These are phyloP conservation scores for Melieria crassipennis DNA, from an alignment of 2,888 invertebrate species.

Conservation along the genomic window DNA sequence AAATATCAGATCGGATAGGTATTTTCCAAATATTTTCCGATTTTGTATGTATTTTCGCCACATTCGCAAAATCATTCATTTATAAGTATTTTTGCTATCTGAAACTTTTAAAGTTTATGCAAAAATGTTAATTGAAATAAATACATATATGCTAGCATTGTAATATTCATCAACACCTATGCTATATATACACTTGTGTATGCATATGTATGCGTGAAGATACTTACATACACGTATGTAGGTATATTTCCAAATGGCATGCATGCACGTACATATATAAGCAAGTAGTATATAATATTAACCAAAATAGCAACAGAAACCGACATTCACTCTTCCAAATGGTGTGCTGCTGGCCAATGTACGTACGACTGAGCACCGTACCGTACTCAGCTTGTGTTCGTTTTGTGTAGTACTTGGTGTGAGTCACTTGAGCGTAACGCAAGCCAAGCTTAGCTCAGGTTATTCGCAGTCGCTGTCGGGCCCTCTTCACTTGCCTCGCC, in stretches of 20 bases:
- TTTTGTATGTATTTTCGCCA: no score
- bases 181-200: no score
- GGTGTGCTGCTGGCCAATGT: no score
- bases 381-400: no score
- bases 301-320: neutral
- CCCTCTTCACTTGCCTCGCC: constrained; percentile 29
- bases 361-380: no score
- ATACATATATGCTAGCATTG: neutral
- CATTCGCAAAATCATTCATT: no score
- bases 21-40: no score
- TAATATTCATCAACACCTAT: no score
- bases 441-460: constrained; percentile 49
- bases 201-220: neutral
- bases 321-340: neutral
- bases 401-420: constrained; percentile 38
- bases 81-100: no score
- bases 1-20: no score
- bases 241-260: neutral
- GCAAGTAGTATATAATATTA: neutral
- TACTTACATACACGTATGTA: neutral
- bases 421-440: constrained; percentile 63
- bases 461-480: neutral
- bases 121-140: neutral
- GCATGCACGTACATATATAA: neutral
- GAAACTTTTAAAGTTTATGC: neutral